Evolutionary conservation across 2,888 invertebrate species (phyloP).

Genomic region (Xanthorhoe designata): DNA sequence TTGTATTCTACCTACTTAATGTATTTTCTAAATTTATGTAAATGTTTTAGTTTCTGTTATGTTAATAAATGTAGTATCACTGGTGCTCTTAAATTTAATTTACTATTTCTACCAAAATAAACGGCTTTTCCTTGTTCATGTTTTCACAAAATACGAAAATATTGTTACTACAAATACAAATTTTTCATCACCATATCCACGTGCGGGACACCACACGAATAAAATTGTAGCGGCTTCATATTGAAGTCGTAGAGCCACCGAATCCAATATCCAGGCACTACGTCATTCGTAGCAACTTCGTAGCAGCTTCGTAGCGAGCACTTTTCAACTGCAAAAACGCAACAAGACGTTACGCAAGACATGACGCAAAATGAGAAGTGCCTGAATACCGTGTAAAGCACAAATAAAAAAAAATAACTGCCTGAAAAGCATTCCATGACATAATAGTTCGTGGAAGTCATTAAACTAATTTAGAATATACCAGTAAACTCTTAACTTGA

Average conservation of each 20-base stretch:
- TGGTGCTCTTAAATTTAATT: not conserved
- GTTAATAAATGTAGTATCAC: no score
- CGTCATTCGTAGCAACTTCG: conserved; percentile 8
- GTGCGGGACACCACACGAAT: not conserved
- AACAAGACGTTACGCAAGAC: conserved; percentile 29
- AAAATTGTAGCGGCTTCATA: not conserved
- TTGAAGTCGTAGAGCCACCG: not conserved
- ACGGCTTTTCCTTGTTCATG: not conserved
- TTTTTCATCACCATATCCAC: not conserved
- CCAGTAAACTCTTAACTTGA: no score
- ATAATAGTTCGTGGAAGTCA: no score
- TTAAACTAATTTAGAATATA: no score
- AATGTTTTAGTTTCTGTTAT: no score
- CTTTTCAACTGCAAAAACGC: conserved; percentile 14
- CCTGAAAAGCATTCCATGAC: no score
- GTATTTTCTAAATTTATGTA: no score
- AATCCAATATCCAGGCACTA: conserved; percentile 3
- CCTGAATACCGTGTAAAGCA: not conserved
- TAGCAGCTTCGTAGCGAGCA: conserved; percentile 5
- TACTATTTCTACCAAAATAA: not conserved
- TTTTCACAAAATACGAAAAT: not conserved
- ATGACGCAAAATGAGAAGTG: conserved; percentile 6
- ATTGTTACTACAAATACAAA: not conserved
- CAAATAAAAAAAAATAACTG: no score
- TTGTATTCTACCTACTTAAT: no score